Base-by-base conservation (phyloP, 2,113 vertebrate genomes). In the Burhinus oedicnemus region DNA sequence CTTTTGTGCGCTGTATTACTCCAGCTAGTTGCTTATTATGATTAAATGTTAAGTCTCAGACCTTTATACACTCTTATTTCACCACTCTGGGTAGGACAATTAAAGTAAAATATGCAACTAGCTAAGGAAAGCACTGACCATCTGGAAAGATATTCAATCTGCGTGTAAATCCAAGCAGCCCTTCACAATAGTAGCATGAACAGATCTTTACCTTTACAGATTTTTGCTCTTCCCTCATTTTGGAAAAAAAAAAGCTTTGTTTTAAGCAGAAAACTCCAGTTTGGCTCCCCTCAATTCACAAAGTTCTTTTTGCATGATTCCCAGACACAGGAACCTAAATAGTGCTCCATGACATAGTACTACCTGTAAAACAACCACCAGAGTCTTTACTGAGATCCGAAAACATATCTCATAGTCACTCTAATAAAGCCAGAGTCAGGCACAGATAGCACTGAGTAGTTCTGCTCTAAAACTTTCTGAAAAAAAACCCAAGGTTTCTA, bases 261-360 rank as follows among this genome's bases (percentile, higher is more conserved):
- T 90, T 91, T 47, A 54, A 26, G 15, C 6, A 54, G 30, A 57
- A 79, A 79, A 85, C 20, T 57, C 21, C n/a, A 34, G 5, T 74
- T 60, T 68, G n/a, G 2, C 6, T 52, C 17, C 20, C 16, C 18
- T 0, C 4, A 8, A 4, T 44, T 77, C 34, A 47, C 4, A 15
- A 25, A 44, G 8, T 2, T 55, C 49, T 80, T 89, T 76, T 34
- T 76, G 25, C 32, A 30, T 15, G 13, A 61, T 57, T 75, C 27
- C 11, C 52, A 80, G 81, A 18, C 32, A 45, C 17, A 49, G 57
- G 40, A 86, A 40, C 23, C 20, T 45, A 51, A 88, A 57, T 17
- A 86, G 15, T 11, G 42, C 47, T 49, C 25, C 7, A 8, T 57
- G 40, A 32, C 3, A 29, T 12, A 34, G n/a, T 8, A 66, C 69